phyloP scores from a whole-genome alignment of 2,888 invertebrate genomes.

The Ophonus ardosiacus region DNA sequence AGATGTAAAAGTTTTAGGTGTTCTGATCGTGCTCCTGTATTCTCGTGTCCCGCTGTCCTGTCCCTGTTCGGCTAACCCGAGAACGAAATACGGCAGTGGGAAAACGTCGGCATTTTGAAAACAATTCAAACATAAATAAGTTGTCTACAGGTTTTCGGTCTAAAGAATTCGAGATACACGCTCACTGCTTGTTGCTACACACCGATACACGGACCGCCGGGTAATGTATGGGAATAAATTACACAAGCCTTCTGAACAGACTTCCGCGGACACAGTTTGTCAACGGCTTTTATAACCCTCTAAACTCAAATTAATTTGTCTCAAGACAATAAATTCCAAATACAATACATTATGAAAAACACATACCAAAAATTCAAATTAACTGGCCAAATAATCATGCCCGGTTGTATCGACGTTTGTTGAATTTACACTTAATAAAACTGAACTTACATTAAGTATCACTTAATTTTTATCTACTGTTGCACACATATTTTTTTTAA shows the following conservation, averaged over 20 bases:
- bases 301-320: background rate
- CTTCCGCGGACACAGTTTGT: background rate
- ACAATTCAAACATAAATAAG: constrained; percentile 77
- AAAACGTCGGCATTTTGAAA: constrained; percentile 76
- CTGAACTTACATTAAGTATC: too few relatives aligned
- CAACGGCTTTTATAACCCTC: constrained; percentile 4
- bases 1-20: constrained; percentile 28
- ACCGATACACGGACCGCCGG: constrained; percentile 71
- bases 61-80: constrained; percentile 64
- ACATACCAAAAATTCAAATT: too few relatives aligned
- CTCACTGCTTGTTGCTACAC: constrained; percentile 73
- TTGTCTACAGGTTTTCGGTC: constrained; percentile 75
- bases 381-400: too few relatives aligned
- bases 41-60: constrained; percentile 52
- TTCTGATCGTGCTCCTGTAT: constrained; percentile 20
- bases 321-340: too few relatives aligned
- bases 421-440: too few relatives aligned
- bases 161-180: constrained; percentile 74
- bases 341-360: too few relatives aligned
- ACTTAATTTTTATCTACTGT: too few relatives aligned
- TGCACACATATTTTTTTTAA: too few relatives aligned
- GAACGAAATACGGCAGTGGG: constrained; percentile 72
- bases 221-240: constrained; percentile 72
- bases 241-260: constrained; percentile 43
- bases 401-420: too few relatives aligned